phyloP scores from a whole-genome alignment of 2,797 vertebrate genomes.

The Helarctos malayanus region DNA sequence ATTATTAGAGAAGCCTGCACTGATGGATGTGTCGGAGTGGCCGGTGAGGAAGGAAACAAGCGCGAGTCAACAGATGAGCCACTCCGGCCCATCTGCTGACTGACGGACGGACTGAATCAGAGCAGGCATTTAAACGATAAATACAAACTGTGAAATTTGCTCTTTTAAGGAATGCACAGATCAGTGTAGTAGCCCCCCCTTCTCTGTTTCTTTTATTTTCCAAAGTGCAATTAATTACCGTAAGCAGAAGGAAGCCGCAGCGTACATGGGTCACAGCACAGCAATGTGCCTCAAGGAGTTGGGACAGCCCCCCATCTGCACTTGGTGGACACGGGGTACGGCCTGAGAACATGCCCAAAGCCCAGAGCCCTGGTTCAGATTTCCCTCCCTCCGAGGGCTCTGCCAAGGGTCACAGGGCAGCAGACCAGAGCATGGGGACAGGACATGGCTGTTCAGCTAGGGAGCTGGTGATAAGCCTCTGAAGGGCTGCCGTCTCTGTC shows the following conservation, averaged over 20 bases:
- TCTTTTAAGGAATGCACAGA: constrained; percentile 77
- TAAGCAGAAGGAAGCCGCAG: constrained; percentile 42
- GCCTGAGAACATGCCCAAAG: fast-evolving
- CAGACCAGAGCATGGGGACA: not conserved
- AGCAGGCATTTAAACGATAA: constrained; percentile 67
- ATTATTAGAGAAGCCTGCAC: not conserved
- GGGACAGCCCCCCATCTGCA: not conserved
- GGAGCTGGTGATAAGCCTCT: not conserved
- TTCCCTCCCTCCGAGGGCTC: not conserved
- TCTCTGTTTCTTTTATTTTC: constrained; percentile 71
- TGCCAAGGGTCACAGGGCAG: not conserved
- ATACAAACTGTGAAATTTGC: constrained; percentile 80
- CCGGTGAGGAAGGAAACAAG: constrained; percentile 52
- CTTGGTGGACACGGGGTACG: not conserved
- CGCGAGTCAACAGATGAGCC: constrained; percentile 60
- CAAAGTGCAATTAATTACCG: constrained; percentile 62
- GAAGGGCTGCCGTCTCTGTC: not conserved
- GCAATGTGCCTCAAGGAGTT: not conserved
- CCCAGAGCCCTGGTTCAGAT: not conserved
- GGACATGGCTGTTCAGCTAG: not conserved
- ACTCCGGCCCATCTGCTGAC: constrained; percentile 74
- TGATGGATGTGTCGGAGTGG: constrained; percentile 46
- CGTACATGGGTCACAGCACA: not conserved
- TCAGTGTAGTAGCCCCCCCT: constrained; percentile 8
- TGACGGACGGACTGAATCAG: constrained; percentile 65